Base-by-base conservation (phyloP, 2,888 invertebrate genomes). In the Lasius platythorax region DNA sequence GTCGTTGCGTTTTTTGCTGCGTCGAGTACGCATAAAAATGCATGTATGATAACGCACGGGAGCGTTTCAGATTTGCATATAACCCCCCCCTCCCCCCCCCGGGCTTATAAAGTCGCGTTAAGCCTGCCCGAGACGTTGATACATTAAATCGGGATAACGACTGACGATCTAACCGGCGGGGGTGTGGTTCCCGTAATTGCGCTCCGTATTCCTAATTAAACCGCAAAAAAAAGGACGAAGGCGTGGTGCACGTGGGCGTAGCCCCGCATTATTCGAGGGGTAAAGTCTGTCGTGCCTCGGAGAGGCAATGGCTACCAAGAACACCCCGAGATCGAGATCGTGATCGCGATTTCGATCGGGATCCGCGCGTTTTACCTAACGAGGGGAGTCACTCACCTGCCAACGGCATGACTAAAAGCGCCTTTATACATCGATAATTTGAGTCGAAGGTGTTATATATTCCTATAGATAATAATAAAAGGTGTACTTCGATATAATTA, bases 171-270 rank as follows among this genome's bases (percentile, higher is more conserved):
- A 74, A 84, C 88, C 75, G 79, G 28, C 76, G 90, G 87, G 87
- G 91, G 90, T 91, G 91, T 90, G 91, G 91, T 90, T 85, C 90
- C 79, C 68, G 76, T 90, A 88, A 91, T 90, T 91, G 86, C 87
- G 78, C 79, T 83, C 90, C 91, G 84, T 90, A 85, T 88, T 85
- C 84, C 91, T 90, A 90, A 90, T 92, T 92, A 92, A 92, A 90
- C 61, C 74, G 87, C 82, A 88, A 90, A 90, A 92, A 92, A 93
- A 91, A 87, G 50, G 2, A 50, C 70, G 72, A 70, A 91, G 93
- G 93, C 93, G 93, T 93, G 93, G 93, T 92, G 92, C 88, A 87
- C 87, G 85, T 88, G 90, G 88, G 90, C 87, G 89, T 91, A 91
- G 93, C 92, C 91, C 92, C 92, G 90, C 91, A 92, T 92, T 81